Base-by-base conservation (phyloP, 2,888 invertebrate genomes). In the Odontocolon sp. region DNA sequence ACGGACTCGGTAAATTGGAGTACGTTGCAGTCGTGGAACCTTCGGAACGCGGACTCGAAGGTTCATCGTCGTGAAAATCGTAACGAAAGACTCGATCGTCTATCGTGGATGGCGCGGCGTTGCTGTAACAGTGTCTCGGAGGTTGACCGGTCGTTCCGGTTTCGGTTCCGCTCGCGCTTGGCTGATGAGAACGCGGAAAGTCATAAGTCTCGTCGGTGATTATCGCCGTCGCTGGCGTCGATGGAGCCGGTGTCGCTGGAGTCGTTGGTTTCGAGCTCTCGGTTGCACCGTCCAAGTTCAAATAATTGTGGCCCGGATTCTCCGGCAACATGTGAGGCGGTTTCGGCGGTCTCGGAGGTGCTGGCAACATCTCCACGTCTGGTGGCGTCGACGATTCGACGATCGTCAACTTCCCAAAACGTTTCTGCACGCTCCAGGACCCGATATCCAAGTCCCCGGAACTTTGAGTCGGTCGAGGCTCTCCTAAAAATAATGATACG, bases 291-390 rank as follows among this genome's bases (percentile, higher is more conserved):
- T 91, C 91, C 45, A 92, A 83, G 84, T 92, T 92, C 71, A 92
- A 88, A 83, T 92, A 92, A 83, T 91, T 91, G 66, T 91, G 91
- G 36, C 91, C 89, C 59, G 90, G 88, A 80, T 90, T 91, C 57
- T 91, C 91, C 31, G 87, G 81, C 45, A 88, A 84, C 88, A 93
- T 90, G 75, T 93, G 92, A 28, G 93, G 91, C 0, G 95, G 95
- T 90, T 96, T 96, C 0, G 96, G 95, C 3, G 96, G 95, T 64
- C 95, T 92, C 2, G 95, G 95, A 4, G 95, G 95, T 1, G 94
- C 93, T 6, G 92, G 92, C 2, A 92, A 91, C 3, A 92, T 84
- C 54, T 87, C 86, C 9, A 83, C 84, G 18, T 82, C 78, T 38
- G 86, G 81, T 59, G 84, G 83, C 9, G 85, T 84, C 16, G 87